Evolutionary conservation across 2,888 invertebrate genomes (phyloP).

Genomic region (Cheilosia pagana): DNA sequence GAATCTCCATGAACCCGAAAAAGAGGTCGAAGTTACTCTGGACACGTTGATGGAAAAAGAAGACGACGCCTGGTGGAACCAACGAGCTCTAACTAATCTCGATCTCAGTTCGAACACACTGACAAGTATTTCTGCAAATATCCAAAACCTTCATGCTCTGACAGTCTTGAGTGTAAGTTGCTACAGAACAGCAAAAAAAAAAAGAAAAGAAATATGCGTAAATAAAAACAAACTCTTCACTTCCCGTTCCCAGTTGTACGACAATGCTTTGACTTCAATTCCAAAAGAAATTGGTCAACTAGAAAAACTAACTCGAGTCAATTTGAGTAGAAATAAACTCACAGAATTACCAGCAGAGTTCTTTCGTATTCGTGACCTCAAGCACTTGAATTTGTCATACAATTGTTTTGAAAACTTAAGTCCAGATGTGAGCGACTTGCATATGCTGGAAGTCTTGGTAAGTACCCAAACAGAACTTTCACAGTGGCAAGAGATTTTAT

Average conservation of each 20-base stretch:
- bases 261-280: conserved; percentile 89
- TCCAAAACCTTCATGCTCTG: conserved; percentile 88
- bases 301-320: conserved; percentile 87
- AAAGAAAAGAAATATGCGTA: neutral
- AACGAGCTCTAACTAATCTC: conserved; percentile 89
- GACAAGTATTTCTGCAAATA: conserved; percentile 86
- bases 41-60: conserved; percentile 84
- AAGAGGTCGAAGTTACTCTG: conserved; percentile 85
- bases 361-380: conserved; percentile 88
- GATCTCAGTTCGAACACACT: conserved; percentile 91
- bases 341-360: conserved; percentile 86
- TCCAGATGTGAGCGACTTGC: conserved; percentile 90
- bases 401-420: conserved; percentile 88
- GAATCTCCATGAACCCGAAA: conserved; percentile 88
- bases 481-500: no score
- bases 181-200: neutral
- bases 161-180: conserved; percentile 87
- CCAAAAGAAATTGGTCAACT: conserved; percentile 90
- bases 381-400: conserved; percentile 89
- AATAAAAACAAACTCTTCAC: neutral
- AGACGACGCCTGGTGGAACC: conserved; percentile 92
- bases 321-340: conserved; percentile 89
- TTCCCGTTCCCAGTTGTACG: conserved; percentile 89
- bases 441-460: conserved; percentile 91
- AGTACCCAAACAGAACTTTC: conserved; percentile 49